Conservation (phyloP, 1,140 invertebrate genomes). For the Micrasema minimum region DNA sequence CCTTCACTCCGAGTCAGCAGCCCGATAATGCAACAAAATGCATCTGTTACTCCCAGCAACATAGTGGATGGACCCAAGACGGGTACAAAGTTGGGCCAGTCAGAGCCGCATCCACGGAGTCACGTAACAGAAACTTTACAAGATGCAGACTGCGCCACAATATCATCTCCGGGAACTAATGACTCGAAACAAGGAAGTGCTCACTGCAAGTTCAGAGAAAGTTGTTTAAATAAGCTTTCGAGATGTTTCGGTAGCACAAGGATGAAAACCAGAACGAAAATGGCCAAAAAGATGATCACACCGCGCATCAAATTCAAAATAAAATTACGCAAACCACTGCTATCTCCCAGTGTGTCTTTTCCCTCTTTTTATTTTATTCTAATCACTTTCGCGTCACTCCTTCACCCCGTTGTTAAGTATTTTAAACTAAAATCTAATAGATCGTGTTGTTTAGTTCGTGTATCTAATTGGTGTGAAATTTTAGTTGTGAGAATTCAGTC, state of each 20-base stretch:
- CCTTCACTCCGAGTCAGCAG: no score
- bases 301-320: constrained; percentile 51
- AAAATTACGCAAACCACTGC: constrained; percentile 8
- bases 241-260: constrained; percentile 1
- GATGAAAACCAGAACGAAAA: constrained; percentile 30
- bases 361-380: constrained; percentile 8
- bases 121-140: no score
- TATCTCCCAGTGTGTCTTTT: constrained; percentile 24
- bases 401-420: constrained; percentile 9
- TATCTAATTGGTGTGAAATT: constrained; percentile 1
- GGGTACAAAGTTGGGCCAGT: no score
- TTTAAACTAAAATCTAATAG: constrained; percentile 17
- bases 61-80: no score
- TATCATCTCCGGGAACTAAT: no score
- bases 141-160: no score
- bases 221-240: not conserved
- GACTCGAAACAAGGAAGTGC: no score
- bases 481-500: not conserved
- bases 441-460: constrained; percentile 19
- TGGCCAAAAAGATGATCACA: constrained; percentile 34
- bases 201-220: no score
- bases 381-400: not conserved
- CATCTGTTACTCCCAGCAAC: no score
- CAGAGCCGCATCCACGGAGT: no score
- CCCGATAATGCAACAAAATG: no score